phyloP scores from a whole-genome alignment of 2,888 invertebrate genomes.

The Periphyllus acericola region DNA sequence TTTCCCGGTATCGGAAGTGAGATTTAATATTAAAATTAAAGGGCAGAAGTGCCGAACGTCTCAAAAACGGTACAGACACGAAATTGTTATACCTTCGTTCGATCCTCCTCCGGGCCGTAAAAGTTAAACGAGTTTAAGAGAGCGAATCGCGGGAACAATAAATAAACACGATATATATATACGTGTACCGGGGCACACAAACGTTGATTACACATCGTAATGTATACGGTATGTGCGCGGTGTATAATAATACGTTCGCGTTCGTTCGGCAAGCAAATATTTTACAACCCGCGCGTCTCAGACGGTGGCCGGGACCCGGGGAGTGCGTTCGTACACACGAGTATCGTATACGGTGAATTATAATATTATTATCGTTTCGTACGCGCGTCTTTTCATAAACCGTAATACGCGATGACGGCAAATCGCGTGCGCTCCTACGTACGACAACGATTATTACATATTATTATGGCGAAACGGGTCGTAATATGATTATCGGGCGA shows the following conservation, averaged over 20 bases:
- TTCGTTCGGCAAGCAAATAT: slow-evolving; percentile 2
- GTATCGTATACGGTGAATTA: not conserved
- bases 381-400: not conserved
- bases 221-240: not conserved
- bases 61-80: not conserved
- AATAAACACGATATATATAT: not conserved
- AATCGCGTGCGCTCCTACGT: too few species aligned
- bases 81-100: not conserved
- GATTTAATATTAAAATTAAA: slow-evolving; percentile 36
- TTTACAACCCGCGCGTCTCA: not conserved
- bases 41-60: not conserved
- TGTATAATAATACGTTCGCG: not conserved
- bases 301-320: too few species aligned
- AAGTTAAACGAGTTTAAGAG: not conserved
- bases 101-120: not conserved
- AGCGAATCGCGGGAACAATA: not conserved
- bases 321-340: too few species aligned
- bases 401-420: too few species aligned
- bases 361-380: not conserved
- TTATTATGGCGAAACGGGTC: too few species aligned
- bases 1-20: slow-evolving; percentile 43
- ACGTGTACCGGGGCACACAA: not conserved
- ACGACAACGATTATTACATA: too few species aligned
- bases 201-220: not conserved
- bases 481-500: too few species aligned